Percentiles rank a stretch among this genome's conserved stretches.
These are phyloP conservation scores for Panthera tigris DNA, from an alignment of 2,113 vertebrate species.

Conservation along the genomic window DNA sequence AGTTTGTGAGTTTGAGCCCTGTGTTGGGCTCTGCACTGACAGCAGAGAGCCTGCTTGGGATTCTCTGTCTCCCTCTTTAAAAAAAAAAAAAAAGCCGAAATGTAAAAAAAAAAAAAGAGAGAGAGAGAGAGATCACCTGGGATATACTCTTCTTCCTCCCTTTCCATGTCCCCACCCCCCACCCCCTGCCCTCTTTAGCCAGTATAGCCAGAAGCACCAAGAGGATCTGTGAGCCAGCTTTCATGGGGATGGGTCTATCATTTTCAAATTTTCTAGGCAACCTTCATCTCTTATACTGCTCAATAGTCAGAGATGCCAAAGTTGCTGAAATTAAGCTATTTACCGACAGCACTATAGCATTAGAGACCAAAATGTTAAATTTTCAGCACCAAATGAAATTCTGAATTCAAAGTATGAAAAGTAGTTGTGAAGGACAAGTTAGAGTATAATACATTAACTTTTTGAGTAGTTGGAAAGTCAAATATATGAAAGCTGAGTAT, in stretches of 20 bases:
- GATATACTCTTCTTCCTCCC: not conserved
- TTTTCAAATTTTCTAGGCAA: constrained; percentile 9
- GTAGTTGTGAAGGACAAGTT: not conserved
- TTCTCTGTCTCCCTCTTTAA: too few relatives aligned
- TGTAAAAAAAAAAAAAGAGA: too few relatives aligned
- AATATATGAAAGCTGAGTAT: not conserved
- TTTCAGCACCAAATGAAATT: constrained; percentile 12
- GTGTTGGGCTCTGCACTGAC: too few relatives aligned
- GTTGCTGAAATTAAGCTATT: constrained; percentile 41
- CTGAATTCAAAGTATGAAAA: constrained; percentile 37
- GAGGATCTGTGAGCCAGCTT: not conserved
- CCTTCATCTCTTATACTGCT: not conserved
- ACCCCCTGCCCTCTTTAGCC: not conserved
- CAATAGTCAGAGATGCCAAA: not conserved
- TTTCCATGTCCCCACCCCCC: not conserved
- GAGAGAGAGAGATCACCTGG: too few relatives aligned
- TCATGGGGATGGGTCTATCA: not conserved
- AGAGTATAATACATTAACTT: not conserved
- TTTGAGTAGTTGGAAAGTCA: constrained; percentile 52
- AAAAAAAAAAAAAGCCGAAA: too few relatives aligned
- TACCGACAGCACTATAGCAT: not conserved
- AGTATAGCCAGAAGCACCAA: not conserved
- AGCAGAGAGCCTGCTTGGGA: too few relatives aligned
- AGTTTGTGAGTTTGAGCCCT: too few relatives aligned
- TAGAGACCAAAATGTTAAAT: constrained; percentile 25